These are phyloP conservation scores for Choristoneura fumiferana DNA, from an alignment of 1,140 invertebrate genomes.

Conservation along the genomic window DNA sequence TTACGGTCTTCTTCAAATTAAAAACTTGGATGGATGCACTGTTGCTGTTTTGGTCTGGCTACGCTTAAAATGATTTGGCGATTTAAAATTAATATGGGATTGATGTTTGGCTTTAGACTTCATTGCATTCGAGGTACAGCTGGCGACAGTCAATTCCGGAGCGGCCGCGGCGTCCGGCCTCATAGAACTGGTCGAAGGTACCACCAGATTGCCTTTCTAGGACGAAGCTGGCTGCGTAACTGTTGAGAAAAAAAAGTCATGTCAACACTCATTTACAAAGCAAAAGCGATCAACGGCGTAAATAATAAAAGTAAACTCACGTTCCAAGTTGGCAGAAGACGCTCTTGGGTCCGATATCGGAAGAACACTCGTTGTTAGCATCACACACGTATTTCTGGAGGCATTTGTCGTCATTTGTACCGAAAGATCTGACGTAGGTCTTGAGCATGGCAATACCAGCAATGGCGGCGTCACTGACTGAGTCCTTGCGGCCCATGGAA, in stretches of 20 bases:
- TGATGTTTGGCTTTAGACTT: conserved; percentile 81
- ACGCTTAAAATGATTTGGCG: conserved; percentile 1
- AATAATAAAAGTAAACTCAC: conserved; percentile 81
- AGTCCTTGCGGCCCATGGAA: conserved; percentile 90
- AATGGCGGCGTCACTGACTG: conserved; percentile 90
- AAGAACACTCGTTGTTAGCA: conserved; percentile 91
- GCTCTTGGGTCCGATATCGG: conserved; percentile 89
- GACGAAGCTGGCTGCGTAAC: conserved; percentile 91
- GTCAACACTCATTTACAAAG: not conserved
- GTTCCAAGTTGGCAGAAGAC: conserved; percentile 95
- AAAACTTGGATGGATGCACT: conserved; percentile 1
- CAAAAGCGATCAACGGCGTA: conserved; percentile 16
- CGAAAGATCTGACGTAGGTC: conserved; percentile 91
- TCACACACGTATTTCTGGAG: conserved; percentile 92
- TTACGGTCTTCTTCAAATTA: not conserved
- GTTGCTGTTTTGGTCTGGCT: not conserved
- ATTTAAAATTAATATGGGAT: conserved; percentile 10
- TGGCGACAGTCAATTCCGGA: conserved; percentile 90
- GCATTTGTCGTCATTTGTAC: conserved; percentile 88
- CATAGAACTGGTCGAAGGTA: conserved; percentile 89
- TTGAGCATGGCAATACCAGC: conserved; percentile 92
- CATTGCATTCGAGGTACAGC: conserved; percentile 91
- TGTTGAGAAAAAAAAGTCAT: conserved; percentile 54
- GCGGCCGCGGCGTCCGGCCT: conserved; percentile 89
- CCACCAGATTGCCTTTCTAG: conserved; percentile 86